Percentiles rank a stretch among this genome's conserved stretches.
phyloP scores from a whole-genome alignment of 2,888 invertebrate genomes.

The Synanthedon vespiformis region DNA sequence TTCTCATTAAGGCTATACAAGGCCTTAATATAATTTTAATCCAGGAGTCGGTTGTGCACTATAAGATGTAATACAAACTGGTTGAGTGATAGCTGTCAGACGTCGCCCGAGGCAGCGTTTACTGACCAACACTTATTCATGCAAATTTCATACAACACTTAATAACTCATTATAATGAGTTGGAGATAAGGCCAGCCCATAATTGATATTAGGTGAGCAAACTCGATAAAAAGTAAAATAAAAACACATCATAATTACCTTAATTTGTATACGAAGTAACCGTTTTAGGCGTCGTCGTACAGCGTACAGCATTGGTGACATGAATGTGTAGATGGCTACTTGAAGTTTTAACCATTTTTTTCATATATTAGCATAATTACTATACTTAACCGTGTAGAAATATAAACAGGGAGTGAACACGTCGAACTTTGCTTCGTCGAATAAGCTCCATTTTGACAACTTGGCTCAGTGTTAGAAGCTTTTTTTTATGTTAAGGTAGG shows the following conservation, averaged over 20 bases:
- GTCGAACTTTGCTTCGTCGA: too few relatives aligned
- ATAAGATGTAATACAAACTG: neutral
- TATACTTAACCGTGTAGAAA: too few relatives aligned
- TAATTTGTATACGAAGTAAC: too few relatives aligned
- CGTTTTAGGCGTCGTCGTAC: too few relatives aligned
- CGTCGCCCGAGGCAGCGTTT: neutral
- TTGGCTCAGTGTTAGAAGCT: too few relatives aligned
- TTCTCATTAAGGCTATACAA: neutral
- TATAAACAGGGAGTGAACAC: too few relatives aligned
- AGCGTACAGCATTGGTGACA: too few relatives aligned
- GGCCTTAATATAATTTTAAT: neutral
- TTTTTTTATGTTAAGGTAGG: too few relatives aligned
- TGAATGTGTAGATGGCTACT: too few relatives aligned
- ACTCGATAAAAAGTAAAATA: neutral
- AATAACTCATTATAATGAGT: constrained; percentile 17
- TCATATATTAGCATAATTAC: too few relatives aligned
- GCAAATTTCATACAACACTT: constrained; percentile 21
- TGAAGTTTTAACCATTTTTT: too few relatives aligned
- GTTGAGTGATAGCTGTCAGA: constrained; percentile 6
- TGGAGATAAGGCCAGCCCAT: constrained; percentile 4
- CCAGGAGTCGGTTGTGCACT: neutral
- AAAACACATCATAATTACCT: neutral
- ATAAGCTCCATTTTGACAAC: too few relatives aligned
- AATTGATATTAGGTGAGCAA: neutral
- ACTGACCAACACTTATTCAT: constrained; percentile 8